Conservation (phyloP, 2,888 invertebrate genomes). For the Oasisia sp. region DNA sequence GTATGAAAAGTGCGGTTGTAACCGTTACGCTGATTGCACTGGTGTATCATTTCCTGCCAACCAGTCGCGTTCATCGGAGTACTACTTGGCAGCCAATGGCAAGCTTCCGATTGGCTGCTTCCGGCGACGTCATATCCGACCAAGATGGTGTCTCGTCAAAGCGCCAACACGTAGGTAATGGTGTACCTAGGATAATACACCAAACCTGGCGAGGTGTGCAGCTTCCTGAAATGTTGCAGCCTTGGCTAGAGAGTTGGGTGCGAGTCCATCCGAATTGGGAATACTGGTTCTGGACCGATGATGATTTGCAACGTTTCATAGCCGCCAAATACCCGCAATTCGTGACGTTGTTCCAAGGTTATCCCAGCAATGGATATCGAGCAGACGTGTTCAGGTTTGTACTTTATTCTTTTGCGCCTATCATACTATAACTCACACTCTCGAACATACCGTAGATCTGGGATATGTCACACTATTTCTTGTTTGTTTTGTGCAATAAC, state of each 20-base stretch:
- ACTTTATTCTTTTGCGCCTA: not conserved
- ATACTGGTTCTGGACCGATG: conserved; percentile 63
- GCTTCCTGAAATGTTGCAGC: conserved; percentile 27
- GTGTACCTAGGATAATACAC: conserved; percentile 39
- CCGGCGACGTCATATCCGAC: not conserved
- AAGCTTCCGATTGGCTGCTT: not conserved
- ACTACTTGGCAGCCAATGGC: conserved; percentile 4
- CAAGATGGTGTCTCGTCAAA: not conserved
- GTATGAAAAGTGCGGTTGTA: not conserved
- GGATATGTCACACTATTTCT: too few relatives aligned
- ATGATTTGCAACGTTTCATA: conserved; percentile 54
- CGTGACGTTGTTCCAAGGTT: conserved; percentile 51
- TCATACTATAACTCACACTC: not conserved
- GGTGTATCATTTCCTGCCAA: not conserved
- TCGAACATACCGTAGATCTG: not conserved
- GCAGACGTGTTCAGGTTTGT: conserved; percentile 57
- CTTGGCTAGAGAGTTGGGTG: conserved; percentile 58
- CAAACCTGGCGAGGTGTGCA: conserved; percentile 38
- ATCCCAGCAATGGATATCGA: conserved; percentile 52
- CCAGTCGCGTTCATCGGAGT: not conserved
- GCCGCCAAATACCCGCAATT: conserved; percentile 51
- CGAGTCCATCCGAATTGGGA: conserved; percentile 58
- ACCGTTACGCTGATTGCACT: not conserved
- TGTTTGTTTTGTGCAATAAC: too few relatives aligned
- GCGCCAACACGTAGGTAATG: not conserved